These are phyloP conservation scores for Triplophysa dalaica DNA, from an alignment of 2,113 vertebrate genomes.

Conservation along the genomic window DNA sequence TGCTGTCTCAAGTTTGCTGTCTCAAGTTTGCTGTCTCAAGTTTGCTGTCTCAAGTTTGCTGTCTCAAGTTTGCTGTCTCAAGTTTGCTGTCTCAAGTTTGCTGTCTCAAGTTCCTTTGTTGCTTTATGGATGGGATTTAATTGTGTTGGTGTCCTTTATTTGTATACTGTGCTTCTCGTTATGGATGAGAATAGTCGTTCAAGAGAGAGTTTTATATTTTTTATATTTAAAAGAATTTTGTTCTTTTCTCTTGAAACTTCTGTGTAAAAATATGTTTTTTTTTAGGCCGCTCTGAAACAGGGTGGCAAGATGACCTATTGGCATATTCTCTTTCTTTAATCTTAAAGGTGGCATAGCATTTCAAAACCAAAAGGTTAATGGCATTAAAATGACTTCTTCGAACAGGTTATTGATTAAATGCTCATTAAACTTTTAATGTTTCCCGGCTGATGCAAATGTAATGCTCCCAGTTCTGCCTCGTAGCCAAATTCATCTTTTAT, in stretches of 20 bases:
- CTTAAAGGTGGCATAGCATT: slow-evolving; percentile 1
- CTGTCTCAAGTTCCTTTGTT: no score
- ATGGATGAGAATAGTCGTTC: no score
- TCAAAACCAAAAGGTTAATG: slow-evolving; percentile 40
- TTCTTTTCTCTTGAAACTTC: background rate
- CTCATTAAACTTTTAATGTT: slow-evolving; percentile 25
- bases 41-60: no score
- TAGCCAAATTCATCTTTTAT: slow-evolving; percentile 23
- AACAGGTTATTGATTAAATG: slow-evolving; percentile 28
- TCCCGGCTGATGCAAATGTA: slow-evolving; percentile 18
- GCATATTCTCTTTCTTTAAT: slow-evolving; percentile 8
- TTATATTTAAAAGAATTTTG: no score
- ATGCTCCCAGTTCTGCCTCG: background rate
- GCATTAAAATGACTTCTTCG: slow-evolving; percentile 11
- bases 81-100: no score
- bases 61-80: no score
- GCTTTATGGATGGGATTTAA: no score
- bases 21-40: no score
- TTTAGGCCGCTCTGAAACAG: background rate
- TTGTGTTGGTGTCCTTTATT: no score
- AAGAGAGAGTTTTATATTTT: no score
- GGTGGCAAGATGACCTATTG: slow-evolving; percentile 11
- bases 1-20: no score
- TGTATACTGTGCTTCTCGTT: no score
- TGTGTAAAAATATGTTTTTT: background rate